Evolutionary conservation across 2,797 vertebrate species (phyloP).

Genomic region (Poliocrania exsul): DNA sequence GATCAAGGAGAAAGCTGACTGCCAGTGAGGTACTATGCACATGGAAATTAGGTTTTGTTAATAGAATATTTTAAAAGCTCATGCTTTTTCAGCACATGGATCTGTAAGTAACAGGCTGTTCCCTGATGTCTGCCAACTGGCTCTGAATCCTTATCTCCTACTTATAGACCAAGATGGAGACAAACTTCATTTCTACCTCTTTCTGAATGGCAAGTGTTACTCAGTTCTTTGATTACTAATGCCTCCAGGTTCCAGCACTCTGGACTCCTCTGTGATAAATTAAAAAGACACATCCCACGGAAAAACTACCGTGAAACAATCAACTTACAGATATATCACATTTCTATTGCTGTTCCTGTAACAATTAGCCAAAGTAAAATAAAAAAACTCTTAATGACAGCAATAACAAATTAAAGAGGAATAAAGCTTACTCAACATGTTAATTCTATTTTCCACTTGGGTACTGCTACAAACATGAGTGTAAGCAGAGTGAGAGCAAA

Average conservation of each 20-base stretch:
- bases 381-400: conserved; percentile 61
- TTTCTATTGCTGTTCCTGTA: conserved; percentile 50
- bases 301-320: neutral
- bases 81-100: neutral
- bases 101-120: neutral
- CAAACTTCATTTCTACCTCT: neutral
- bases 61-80: neutral
- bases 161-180: neutral
- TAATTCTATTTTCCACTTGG: conserved; percentile 78
- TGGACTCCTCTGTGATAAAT: neutral
- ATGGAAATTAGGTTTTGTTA: neutral
- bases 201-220: neutral
- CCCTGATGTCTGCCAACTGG: neutral
- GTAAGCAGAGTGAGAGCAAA: conserved; percentile 60
- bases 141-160: neutral
- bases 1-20: neutral
- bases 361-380: conserved; percentile 71
- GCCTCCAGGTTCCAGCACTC: neutral
- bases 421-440: conserved; percentile 75
- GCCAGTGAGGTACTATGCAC: neutral
- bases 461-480: conserved; percentile 62
- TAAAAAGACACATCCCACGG: neutral
- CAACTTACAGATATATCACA: neutral
- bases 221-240: neutral
- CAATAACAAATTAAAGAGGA: conserved; percentile 75